A percentile compares a stretch with the other conserved stretches of the same genome.
These are phyloP conservation scores for Poecilia wingei DNA, from an alignment of 2,797 vertebrate genomes.

Conservation along the genomic window DNA sequence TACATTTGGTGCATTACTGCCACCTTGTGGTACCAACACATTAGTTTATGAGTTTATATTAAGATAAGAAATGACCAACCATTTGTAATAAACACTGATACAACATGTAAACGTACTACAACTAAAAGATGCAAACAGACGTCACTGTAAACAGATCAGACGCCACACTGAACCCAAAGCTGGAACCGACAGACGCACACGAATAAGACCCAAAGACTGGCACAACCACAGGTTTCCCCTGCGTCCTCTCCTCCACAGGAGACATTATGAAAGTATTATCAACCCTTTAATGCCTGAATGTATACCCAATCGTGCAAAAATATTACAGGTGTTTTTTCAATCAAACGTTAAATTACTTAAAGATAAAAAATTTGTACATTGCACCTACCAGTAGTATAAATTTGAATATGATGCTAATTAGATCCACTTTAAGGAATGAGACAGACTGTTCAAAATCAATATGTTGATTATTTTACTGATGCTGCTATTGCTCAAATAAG, in stretches of 20 bases:
- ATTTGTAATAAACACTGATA: slow-evolving; percentile 11
- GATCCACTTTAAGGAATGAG: background rate
- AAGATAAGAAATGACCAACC: background rate
- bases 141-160: slow-evolving; percentile 25
- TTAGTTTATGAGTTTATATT: background rate
- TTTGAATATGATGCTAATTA: background rate
- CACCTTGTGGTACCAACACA: background rate
- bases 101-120: slow-evolving; percentile 35
- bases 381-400: background rate
- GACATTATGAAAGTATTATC: background rate
- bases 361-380: background rate
- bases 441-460: background rate
- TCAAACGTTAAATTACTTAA: background rate
- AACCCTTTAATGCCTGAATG: background rate
- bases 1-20: background rate
- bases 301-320: background rate
- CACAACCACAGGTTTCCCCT: slow-evolving; percentile 44
- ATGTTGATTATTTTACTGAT: slow-evolving; percentile 1
- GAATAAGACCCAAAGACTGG: slow-evolving; percentile 33
- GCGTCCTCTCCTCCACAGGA: slow-evolving; percentile 32
- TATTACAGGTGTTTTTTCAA: background rate
- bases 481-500: background rate
- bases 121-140: slow-evolving; percentile 46
- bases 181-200: slow-evolving; percentile 46
- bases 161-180: slow-evolving; percentile 10